Evolutionary conservation across 2,113 vertebrate species (phyloP), one percentile per base, ranked within the genome.

Genomic region (Sceloporus undulatus): DNA sequence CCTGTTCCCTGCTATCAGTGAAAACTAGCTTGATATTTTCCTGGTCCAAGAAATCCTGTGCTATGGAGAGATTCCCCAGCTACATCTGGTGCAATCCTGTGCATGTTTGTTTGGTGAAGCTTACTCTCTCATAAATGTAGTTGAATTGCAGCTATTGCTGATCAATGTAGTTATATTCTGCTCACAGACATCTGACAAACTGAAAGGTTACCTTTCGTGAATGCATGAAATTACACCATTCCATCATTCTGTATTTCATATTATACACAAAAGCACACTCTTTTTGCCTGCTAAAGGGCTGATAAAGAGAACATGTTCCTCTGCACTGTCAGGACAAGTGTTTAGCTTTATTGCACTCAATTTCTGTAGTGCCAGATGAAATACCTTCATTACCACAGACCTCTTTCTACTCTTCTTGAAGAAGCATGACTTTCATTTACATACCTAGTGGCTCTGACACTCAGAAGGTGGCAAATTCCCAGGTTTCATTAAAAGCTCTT

Each of bases 401-500:
- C 14, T 7, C 4, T 48, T 88, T 92, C 88, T 85, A 52, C 27
- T 81, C 2, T 75, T 34, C 0, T 8, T 90, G 48, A 85, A 42
- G 90, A 91, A 13, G 1, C 38, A 27, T 79, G 23, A 0, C 2
- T 88, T 93, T 85, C 42, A 90, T 74, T 56, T 52, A 66, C 14
- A 84, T 56, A 52, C 18, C 52, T 19, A 81, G 85, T 79, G 86
- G 83, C 79, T 87, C 75, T 56, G 14, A 48, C 66, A 21, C 65
- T 90, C 74, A 29, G 13, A 82, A 42, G 74, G 78, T 85, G 83
- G 86, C 74, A 93, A 88, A 78, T 88, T 90, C 25, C 89, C 87
- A 89, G 29, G 38, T 92, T 93, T 74, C 77, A 79, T 91, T 92
- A 80, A 90, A 94, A 70, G 85, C 34, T 89, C 80, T 91, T 86